Percentiles rank a stretch among this genome's conserved stretches.
These are phyloP conservation scores for Sebastes fasciatus DNA, from an alignment of 2,113 vertebrate species.

Conservation along the genomic window DNA sequence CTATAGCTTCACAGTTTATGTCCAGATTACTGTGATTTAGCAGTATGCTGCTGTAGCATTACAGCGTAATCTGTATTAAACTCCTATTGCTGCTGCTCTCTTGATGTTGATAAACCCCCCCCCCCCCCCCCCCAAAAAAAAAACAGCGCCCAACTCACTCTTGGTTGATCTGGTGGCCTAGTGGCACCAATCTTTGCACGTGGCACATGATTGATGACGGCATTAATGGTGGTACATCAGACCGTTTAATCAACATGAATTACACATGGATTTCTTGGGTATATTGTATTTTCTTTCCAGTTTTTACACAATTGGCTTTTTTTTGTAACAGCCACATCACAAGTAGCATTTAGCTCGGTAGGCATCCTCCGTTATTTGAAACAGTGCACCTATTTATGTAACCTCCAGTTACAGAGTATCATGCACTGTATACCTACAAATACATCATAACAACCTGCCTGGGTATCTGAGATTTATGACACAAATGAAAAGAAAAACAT, in stretches of 20 bases:
- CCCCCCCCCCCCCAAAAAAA: background rate
- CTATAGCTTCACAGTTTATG: background rate
- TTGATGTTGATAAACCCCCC: background rate
- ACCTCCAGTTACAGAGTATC: background rate
- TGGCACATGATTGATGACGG: background rate
- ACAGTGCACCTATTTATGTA: background rate
- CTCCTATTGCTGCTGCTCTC: slow-evolving; percentile 23
- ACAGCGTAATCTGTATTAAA: slow-evolving; percentile 14
- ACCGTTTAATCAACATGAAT: background rate
- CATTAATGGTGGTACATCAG: background rate
- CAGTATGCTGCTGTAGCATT: background rate
- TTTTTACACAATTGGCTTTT: background rate
- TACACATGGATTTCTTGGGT: background rate
- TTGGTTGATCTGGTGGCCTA: slow-evolving; percentile 16
- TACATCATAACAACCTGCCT: background rate
- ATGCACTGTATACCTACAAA: background rate
- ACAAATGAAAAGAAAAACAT: background rate
- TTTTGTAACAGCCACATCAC: background rate
- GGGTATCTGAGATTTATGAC: background rate
- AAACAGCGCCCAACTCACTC: slow-evolving; percentile 4
- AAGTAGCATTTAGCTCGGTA: background rate
- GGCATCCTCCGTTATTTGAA: background rate
- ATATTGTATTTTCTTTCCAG: background rate
- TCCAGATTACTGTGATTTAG: background rate
- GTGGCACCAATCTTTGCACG: background rate